Percentiles rank a stretch among this genome's conserved stretches.
Conservation (phyloP, 2,113 vertebrate species). For the Sakesphorus luctuosus region DNA sequence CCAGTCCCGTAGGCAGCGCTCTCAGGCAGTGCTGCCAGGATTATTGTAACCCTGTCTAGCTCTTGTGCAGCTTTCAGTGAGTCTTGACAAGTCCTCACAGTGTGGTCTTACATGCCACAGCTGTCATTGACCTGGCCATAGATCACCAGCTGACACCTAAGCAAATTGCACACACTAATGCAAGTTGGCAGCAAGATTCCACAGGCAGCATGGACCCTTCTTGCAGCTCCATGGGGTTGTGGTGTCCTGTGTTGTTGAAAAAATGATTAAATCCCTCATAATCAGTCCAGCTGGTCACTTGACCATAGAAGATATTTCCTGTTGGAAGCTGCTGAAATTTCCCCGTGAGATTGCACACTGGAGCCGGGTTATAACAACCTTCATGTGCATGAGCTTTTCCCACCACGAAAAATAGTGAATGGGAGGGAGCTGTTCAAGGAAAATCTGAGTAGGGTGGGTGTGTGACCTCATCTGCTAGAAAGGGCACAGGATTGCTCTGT, state of each 20-base stretch:
- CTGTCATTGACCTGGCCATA: background rate
- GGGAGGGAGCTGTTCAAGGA: background rate
- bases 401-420: background rate
- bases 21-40: background rate
- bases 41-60: background rate
- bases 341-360: background rate
- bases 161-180: background rate
- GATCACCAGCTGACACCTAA: background rate
- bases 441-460: background rate
- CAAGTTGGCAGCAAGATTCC: background rate
- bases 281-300: background rate
- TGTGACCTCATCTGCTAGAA: background rate
- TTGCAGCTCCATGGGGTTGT: background rate
- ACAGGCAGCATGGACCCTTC: background rate
- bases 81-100: fast-evolving
- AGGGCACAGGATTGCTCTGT: background rate
- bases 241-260: background rate
- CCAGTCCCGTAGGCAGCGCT: background rate
- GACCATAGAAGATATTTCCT: background rate
- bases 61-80: background rate
- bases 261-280: fast-evolving
- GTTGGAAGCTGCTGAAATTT: background rate
- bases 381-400: background rate
- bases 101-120: background rate
- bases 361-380: background rate